Base-by-base conservation (phyloP, 2,888 invertebrate species). In the Drosophila leonis region DNA sequence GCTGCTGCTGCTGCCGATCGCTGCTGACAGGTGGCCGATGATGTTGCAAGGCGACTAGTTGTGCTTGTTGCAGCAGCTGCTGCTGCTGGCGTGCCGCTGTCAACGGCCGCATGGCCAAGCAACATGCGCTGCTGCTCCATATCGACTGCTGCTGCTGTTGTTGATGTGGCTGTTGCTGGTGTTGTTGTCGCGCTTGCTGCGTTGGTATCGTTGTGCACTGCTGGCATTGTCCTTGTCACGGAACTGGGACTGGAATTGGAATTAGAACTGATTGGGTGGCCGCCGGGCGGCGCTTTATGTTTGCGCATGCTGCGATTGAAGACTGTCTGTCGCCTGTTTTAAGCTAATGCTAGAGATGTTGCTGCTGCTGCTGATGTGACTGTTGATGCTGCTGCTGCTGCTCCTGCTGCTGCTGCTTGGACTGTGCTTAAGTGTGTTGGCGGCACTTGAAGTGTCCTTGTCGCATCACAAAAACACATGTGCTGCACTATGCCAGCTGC, bases 381-480 rank as follows among this genome's bases (percentile, higher is more conserved):
- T 44, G 46, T 4, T 24, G 24, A 13, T 44, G 51, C 20, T 13
- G 51, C 20, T 41, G 42, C n/a, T 51, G 51, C 46, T 59, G 52
- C 48, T n/a, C n/a, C n/a, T 48, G 46, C 29, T 69, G 49, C 51
- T 72, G 51, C 61, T 62, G 64, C 56, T 56, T n/a, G 33, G 44
- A 24, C 44, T 80, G 65, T 52, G 61, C 65, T 83, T 66, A 75
- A 75, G 78, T 78, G 68, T 82, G 84, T 78, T 71, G 82, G 72
- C 72, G 87, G 82, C 83, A 87, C 82, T 88, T 78, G 71, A 78
- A 84, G 88, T 80, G 88, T 87, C 90, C 86, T 90, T 87, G 88
- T 72, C 75, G 82, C 86, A 85, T 85, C 86, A 87, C 75, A 75
- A 74, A 75, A 83, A 72, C 88, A 88, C 89, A 84, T 84, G 81